Percentiles rank a stretch among this genome's conserved stretches.
Conservation (phyloP, 1,140 invertebrate species). For the Cydia strobilella region DNA sequence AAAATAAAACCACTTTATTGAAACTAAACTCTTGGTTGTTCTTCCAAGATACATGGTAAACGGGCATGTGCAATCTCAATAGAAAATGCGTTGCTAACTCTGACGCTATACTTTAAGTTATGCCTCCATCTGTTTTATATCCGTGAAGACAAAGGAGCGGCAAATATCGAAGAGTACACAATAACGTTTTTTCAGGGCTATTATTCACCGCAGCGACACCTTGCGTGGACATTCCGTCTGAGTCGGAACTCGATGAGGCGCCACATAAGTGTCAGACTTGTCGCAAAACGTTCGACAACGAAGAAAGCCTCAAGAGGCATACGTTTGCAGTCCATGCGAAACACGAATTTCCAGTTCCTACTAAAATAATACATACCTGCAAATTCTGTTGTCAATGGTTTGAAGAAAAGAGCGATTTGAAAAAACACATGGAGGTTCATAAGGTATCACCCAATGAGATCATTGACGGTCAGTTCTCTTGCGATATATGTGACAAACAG, state of each 20-base stretch:
- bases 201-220: constrained; percentile 6
- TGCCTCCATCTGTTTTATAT: neutral
- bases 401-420: neutral
- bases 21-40: neutral
- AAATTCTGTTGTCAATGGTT: constrained; percentile 12
- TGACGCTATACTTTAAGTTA: neutral
- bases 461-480: neutral
- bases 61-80: neutral
- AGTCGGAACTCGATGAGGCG: constrained; percentile 2
- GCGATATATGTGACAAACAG: constrained; percentile 4
- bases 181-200: constrained; percentile 6
- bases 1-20: neutral
- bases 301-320: constrained; percentile 12
- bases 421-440: constrained; percentile 11
- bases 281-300: neutral
- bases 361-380: constrained; percentile 10
- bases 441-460: constrained; percentile 10
- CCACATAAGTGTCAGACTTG: neutral
- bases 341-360: constrained; percentile 12
- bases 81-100: constrained; percentile 1
- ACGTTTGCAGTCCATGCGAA: neutral
- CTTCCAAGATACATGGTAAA: neutral
- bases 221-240: neutral
- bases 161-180: neutral
- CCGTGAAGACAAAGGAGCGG: neutral